phyloP scores from a whole-genome alignment of 2,797 vertebrate genomes.

The Sebastes dallii region DNA sequence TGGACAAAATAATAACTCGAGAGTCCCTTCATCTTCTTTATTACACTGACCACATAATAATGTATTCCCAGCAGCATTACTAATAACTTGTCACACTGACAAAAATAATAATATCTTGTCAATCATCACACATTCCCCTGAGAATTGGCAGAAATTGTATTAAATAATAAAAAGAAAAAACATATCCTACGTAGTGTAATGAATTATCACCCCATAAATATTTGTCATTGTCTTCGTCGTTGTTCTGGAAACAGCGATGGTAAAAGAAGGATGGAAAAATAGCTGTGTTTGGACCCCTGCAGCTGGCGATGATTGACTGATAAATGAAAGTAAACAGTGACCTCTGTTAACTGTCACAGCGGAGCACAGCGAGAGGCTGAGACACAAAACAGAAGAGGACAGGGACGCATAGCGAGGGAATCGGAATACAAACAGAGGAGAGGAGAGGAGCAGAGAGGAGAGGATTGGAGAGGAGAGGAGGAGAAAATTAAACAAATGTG shows the following conservation, averaged over 20 bases:
- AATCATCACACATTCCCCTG: background rate
- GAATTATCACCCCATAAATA: slow-evolving; percentile 21
- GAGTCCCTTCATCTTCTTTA: background rate
- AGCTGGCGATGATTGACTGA: slow-evolving; percentile 78
- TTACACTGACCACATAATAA: slow-evolving; percentile 11
- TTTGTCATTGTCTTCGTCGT: background rate
- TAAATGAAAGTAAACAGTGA: slow-evolving; percentile 83
- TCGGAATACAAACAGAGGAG: background rate
- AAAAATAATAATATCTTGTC: slow-evolving; percentile 12
- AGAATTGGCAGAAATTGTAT: background rate
- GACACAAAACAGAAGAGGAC: slow-evolving; percentile 62
- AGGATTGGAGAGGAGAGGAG: background rate
- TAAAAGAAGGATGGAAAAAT: slow-evolving; percentile 44
- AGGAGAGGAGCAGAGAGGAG: no score
- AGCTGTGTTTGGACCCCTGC: slow-evolving; percentile 52
- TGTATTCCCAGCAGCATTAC: background rate
- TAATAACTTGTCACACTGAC: slow-evolving; percentile 1
- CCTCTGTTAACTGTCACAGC: slow-evolving; percentile 83
- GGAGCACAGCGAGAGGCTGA: slow-evolving; percentile 58
- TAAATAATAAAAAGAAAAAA: background rate
- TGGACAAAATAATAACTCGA: background rate
- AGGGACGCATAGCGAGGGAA: slow-evolving; percentile 19
- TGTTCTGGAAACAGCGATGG: background rate
- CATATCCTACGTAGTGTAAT: background rate
- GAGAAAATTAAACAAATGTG: slow-evolving; percentile 14